Evolutionary conservation across 2,888 invertebrate species (phyloP).

Genomic region (Spatulosminthurus flaviceps): DNA sequence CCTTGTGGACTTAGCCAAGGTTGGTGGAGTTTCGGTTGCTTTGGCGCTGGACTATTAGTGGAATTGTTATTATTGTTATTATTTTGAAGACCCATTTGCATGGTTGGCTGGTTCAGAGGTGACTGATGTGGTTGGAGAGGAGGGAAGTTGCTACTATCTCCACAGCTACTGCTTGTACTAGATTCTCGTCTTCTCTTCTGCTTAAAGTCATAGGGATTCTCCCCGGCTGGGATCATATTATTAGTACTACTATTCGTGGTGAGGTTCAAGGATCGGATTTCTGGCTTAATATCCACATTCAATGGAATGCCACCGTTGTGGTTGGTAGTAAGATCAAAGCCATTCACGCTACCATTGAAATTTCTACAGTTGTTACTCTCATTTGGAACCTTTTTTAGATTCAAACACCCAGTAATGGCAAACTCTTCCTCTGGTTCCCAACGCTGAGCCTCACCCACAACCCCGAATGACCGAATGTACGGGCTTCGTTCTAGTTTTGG

Average conservation of each 20-base stretch:
- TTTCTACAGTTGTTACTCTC: slow-evolving; percentile 24
- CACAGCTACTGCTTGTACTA: slow-evolving; percentile 40
- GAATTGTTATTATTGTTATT: too few species aligned
- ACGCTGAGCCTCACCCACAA: slow-evolving; percentile 59
- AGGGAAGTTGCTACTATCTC: not conserved
- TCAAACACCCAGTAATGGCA: slow-evolving; percentile 55
- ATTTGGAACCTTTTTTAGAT: slow-evolving; percentile 60
- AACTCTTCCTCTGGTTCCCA: slow-evolving; percentile 61
- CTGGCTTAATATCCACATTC: slow-evolving; percentile 41
- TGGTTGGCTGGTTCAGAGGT: not conserved
- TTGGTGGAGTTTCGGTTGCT: slow-evolving; percentile 56
- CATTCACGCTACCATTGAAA: not conserved
- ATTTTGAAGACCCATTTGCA: not conserved
- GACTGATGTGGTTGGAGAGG: not conserved
- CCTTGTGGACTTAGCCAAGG: slow-evolving; percentile 61
- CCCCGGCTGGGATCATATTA: slow-evolving; percentile 21
- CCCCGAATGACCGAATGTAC: slow-evolving; percentile 52
- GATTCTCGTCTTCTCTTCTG: slow-evolving; percentile 48
- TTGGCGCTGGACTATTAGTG: slow-evolving; percentile 6
- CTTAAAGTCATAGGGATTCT: slow-evolving; percentile 43
- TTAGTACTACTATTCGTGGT: too few species aligned
- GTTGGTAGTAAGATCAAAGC: not conserved
- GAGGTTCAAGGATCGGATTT: slow-evolving; percentile 34
- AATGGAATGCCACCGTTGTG: not conserved
- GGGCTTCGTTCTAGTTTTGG: slow-evolving; percentile 57